Base-by-base conservation (phyloP, 2,888 invertebrate species). In the Dyspetes luteomarginatus region DNA sequence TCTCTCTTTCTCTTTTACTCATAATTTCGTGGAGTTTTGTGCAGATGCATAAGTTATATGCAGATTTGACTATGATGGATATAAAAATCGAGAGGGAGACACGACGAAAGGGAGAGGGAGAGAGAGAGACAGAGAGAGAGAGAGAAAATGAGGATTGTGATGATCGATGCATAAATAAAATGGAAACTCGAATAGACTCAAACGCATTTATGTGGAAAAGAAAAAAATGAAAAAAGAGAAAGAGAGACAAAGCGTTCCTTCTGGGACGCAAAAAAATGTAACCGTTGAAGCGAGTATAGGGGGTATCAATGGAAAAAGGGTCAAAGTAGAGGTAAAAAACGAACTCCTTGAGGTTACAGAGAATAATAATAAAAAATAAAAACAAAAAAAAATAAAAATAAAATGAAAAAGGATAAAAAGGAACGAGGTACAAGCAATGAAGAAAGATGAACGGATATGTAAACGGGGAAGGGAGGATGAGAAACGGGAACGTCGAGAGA, bases 151-250 rank as follows among this genome's bases (percentile, higher is more conserved):
- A 62, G 67, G 62, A 5, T 17, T 82, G 85, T 43, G 78, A 71
- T 85, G 83, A 82, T 88, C 88, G 89, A 89, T 88, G 92, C 92
- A 92, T 92, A 92, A 90, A 92, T 92, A 92, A n/a, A n/a, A 92
- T 92, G 90, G 92, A 90, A 90, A 86, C 85, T 84, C 84, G 80
- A 67, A 60, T 24, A 58, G 26, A 48, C 56, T 43, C 26, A 69
- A 73, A 56, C 60, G 45, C 58, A 17, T 45, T 26, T 58, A 12
- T 24, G 17, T 19, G 24, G 58, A 68, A 41, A 48, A 68, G 56
- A 69, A 22, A 76, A 41, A 24, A 41, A 58, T 64, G 24, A 68
- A 45, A 58, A 69, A 28, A 30, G 30, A 43, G 60, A 68, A 24
- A 62, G 41, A 71, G 60, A 72, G 17, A n/a, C n/a, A n/a, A n/a